Conservation (phyloP, 2,797 vertebrate genomes). For the Parotocinclus haroldoi region DNA sequence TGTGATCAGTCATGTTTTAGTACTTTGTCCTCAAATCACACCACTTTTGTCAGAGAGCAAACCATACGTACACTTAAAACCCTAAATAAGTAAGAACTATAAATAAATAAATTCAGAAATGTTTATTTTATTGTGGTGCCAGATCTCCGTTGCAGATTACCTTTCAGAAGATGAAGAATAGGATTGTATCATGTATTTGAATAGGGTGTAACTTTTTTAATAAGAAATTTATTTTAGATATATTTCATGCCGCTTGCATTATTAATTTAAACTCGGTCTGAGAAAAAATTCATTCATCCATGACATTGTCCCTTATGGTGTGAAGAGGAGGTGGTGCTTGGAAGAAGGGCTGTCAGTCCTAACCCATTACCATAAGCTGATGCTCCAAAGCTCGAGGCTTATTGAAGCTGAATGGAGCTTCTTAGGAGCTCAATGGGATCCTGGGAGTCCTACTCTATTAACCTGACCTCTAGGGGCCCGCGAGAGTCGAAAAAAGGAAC, state of each 20-base stretch:
- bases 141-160: too few species aligned
- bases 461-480: conserved; percentile 83
- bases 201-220: too few species aligned
- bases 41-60: too few species aligned
- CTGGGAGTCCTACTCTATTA: conserved; percentile 89
- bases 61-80: too few species aligned
- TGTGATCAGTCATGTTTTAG: background rate
- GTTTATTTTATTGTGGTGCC: too few species aligned
- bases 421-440: conserved; percentile 87
- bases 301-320: conserved; percentile 6
- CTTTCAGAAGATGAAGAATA: too few species aligned
- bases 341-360: conserved; percentile 11
- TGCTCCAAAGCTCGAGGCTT: conserved; percentile 29
- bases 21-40: background rate
- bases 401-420: conserved; percentile 76
- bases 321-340: conserved; percentile 8
- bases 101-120: too few species aligned
- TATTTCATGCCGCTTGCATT: background rate
- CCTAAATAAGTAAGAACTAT: too few species aligned
- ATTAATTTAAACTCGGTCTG: background rate
- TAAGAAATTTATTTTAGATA: too few species aligned
- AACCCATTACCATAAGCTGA: conserved; percentile 28
- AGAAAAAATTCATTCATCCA: background rate
- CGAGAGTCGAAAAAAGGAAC: conserved; percentile 40
- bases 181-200: too few species aligned